Evolutionary conservation across 2,113 vertebrate genomes (phyloP).

Genomic region (Rhea americana): DNA sequence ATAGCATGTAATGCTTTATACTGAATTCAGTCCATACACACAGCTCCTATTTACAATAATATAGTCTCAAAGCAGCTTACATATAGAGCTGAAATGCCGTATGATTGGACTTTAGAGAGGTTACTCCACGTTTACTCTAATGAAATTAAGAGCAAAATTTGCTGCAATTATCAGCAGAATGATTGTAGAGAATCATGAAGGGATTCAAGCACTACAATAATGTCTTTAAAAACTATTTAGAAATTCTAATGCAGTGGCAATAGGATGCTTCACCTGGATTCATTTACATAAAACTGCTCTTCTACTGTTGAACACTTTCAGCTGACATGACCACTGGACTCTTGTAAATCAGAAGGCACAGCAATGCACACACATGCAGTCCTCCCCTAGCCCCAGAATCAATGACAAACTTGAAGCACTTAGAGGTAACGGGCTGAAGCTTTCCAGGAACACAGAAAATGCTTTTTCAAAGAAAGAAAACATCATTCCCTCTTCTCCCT

Average conservation of each 20-base stretch:
- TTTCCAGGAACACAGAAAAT: neutral
- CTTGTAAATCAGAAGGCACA: neutral
- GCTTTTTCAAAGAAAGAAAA: neutral
- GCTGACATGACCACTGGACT: neutral
- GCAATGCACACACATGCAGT: accelerated
- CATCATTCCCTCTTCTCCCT: neutral
- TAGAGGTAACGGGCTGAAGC: neutral
- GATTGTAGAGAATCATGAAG: neutral
- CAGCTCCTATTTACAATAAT: neutral
- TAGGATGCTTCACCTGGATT: neutral
- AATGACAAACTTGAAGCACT: neutral
- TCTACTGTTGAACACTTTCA: neutral
- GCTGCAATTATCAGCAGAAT: neutral
- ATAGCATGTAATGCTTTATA: neutral
- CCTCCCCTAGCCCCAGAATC: accelerated
- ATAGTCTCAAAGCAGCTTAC: neutral
- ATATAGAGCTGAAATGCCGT: neutral
- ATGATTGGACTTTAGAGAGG: neutral
- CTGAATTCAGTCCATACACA: neutral
- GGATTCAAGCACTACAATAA: neutral
- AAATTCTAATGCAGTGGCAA: neutral
- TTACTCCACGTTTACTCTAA: neutral
- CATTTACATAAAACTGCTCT: neutral
- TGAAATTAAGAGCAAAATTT: slow-evolving; percentile 8
- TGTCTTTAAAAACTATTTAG: neutral